Conservation (phyloP, 2,797 vertebrate species). For the Holocentrus rufus region DNA sequence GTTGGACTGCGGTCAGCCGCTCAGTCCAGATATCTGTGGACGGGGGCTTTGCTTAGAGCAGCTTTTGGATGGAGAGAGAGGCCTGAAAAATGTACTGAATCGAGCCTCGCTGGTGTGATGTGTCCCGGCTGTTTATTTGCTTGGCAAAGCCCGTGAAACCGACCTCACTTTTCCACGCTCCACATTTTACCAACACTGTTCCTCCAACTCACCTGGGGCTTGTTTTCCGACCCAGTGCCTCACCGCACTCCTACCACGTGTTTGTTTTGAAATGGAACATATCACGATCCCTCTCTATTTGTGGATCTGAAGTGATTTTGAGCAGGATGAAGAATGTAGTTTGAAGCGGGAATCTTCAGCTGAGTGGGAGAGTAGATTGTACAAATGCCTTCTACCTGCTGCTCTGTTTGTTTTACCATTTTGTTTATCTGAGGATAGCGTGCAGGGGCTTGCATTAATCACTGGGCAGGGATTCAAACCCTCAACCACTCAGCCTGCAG, state of each 20-base stretch:
- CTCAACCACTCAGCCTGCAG: constrained; percentile 33
- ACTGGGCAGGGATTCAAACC: constrained; percentile 37
- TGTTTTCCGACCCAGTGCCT: constrained; percentile 41
- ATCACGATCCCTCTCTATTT: constrained; percentile 14
- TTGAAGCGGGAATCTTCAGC: constrained; percentile 10
- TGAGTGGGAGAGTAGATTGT: not conserved
- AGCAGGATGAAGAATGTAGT: constrained; percentile 11
- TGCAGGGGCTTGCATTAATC: constrained; percentile 11
- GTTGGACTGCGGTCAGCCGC: constrained; percentile 48
- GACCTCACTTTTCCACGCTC: constrained; percentile 44
- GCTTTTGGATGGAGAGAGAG: constrained; percentile 41
- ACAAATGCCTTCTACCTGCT: not conserved
- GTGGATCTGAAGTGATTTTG: constrained; percentile 14
- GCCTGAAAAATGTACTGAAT: constrained; percentile 41
- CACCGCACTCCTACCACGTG: constrained; percentile 40
- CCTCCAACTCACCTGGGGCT: constrained; percentile 49
- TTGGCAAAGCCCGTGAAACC: constrained; percentile 44
- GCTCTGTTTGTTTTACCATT: not conserved
- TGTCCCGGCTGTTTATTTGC: constrained; percentile 52
- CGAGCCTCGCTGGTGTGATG: constrained; percentile 31
- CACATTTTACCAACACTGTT: constrained; percentile 46
- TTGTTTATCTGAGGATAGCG: constrained; percentile 17
- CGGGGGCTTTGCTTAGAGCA: constrained; percentile 29
- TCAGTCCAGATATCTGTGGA: constrained; percentile 56
- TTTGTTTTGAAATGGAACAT: constrained; percentile 40